These are phyloP conservation scores for Leucania comma DNA, from an alignment of 2,888 invertebrate species.

Conservation along the genomic window DNA sequence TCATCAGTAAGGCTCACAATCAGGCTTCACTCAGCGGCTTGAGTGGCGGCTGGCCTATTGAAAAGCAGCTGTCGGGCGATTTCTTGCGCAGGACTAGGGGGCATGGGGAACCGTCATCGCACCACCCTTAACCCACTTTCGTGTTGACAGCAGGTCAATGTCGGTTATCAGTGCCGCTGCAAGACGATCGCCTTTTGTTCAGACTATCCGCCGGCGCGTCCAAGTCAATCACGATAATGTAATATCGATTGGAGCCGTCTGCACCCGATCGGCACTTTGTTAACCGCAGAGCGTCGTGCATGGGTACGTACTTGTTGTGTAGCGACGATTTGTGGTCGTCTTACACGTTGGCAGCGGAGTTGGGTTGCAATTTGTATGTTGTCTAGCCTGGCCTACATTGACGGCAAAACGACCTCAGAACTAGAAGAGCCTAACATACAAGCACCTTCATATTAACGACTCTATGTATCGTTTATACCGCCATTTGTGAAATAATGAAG, in stretches of 20 bases:
- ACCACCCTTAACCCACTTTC: constrained; percentile 71
- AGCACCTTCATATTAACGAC: not conserved
- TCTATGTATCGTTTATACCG: not conserved
- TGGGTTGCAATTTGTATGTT: not conserved
- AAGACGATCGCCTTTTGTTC: constrained; percentile 63
- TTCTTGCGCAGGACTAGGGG: constrained; percentile 36
- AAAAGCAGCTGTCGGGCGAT: constrained; percentile 49
- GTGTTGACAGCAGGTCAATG: constrained; percentile 72
- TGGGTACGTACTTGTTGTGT: constrained; percentile 6
- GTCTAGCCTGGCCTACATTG: not conserved
- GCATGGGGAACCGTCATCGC: constrained; percentile 44
- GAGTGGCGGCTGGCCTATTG: constrained; percentile 29
- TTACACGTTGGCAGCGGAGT: constrained; percentile 4
- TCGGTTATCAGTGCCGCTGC: constrained; percentile 63
- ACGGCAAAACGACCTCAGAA: not conserved
- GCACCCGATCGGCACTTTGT: constrained; percentile 47
- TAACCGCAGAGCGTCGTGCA: constrained; percentile 25
- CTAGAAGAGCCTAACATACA: not conserved
- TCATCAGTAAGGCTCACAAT: constrained; percentile 51
- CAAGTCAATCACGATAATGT: constrained; percentile 65
- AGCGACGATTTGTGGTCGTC: not conserved
- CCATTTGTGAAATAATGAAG: not conserved
- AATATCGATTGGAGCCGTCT: constrained; percentile 65
- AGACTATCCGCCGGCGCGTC: constrained; percentile 35
- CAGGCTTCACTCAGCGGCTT: constrained; percentile 33